A percentile compares a stretch with the other conserved stretches of the same genome.
phyloP scores from a whole-genome alignment of 2,797 vertebrate species.

The Pangasius djambal region DNA sequence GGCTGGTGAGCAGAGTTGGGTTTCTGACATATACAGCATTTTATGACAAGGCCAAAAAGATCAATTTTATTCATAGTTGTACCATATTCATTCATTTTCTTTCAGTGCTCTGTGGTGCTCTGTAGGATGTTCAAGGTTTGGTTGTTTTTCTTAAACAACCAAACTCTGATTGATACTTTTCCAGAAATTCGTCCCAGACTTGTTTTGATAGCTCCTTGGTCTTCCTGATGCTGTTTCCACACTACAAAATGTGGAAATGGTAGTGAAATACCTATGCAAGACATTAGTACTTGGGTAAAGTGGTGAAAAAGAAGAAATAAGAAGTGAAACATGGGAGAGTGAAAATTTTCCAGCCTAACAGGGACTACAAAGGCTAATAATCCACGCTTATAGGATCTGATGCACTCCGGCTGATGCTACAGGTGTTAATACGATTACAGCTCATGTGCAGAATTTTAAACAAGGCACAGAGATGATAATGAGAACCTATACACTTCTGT shows the following conservation, averaged over 20 bases:
- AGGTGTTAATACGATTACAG: slow-evolving; percentile 54
- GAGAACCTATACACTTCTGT: slow-evolving; percentile 42
- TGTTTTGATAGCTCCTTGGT: neutral
- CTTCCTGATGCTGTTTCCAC: neutral
- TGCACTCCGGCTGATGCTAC: slow-evolving; percentile 45
- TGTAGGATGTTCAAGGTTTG: neutral
- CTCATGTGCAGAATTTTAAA: slow-evolving; percentile 41
- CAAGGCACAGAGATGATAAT: slow-evolving; percentile 49
- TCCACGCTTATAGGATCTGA: slow-evolving; percentile 39
- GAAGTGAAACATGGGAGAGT: neutral
- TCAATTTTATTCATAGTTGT: too few species aligned
- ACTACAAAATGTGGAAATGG: neutral
- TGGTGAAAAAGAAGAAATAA: neutral
- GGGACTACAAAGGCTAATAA: neutral
- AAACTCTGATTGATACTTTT: neutral
- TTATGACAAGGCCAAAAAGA: neutral
- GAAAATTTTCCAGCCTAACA: neutral
- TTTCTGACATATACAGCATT: neutral
- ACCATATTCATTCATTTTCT: too few species aligned
- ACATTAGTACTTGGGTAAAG: neutral
- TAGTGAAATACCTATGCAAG: neutral
- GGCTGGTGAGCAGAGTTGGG: neutral
- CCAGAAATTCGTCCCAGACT: neutral
- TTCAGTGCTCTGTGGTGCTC: neutral
- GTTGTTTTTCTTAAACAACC: neutral